Evolutionary conservation across 92 coral and sea anemone genomes (phyloP).

Genomic region (Virgularia gustaviana): DNA sequence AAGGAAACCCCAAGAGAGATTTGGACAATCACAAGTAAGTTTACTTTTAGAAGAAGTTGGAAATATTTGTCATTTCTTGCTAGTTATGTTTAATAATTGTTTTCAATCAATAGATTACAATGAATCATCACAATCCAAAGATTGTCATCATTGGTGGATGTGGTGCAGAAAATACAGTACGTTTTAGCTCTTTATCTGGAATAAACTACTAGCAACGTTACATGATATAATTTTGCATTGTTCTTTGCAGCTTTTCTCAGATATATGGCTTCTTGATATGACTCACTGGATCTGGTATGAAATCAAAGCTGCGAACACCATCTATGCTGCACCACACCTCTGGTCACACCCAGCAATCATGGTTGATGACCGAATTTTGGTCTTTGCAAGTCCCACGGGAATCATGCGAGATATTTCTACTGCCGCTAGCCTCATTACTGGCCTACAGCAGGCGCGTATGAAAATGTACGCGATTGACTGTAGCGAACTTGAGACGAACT

Average conservation of each 20-base stretch:
- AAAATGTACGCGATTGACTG: slow-evolving; percentile 72
- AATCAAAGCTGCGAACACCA: slow-evolving; percentile 56
- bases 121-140: slow-evolving; percentile 57
- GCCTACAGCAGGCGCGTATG: slow-evolving; percentile 34
- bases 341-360: slow-evolving; percentile 94
- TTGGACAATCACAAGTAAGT: slow-evolving; percentile 94
- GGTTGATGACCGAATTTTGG: slow-evolving; percentile 59
- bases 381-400: slow-evolving; percentile 61
- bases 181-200: not conserved
- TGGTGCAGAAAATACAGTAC: slow-evolving; percentile 78
- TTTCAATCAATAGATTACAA: slow-evolving; percentile 59
- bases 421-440: slow-evolving; percentile 45
- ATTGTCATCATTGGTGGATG: slow-evolving; percentile 83
- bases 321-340: slow-evolving; percentile 84
- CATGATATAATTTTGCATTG: not conserved
- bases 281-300: slow-evolving; percentile 83
- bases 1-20: slow-evolving; percentile 72
- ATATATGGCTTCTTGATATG: slow-evolving; percentile 84
- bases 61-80: not conserved
- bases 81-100: not conserved
- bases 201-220: not conserved
- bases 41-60: not conserved
- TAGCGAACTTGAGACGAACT: slow-evolving; percentile 54
- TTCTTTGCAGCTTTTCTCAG: slow-evolving; percentile 66
- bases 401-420: slow-evolving; percentile 23